phyloP scores from a whole-genome alignment of 1,140 invertebrate genomes.

The Drosophila pallidifrons region DNA sequence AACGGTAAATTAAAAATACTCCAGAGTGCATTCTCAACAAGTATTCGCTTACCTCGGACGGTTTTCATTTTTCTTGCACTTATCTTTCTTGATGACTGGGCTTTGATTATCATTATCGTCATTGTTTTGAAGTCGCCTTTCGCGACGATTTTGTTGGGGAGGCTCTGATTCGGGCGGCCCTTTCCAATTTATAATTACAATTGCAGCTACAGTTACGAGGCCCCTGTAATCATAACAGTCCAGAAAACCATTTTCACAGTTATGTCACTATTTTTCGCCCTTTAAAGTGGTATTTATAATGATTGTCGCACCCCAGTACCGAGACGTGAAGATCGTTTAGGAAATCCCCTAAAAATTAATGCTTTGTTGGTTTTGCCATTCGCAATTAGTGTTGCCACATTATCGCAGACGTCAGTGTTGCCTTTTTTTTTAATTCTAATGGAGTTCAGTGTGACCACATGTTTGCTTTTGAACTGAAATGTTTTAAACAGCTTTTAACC shows the following conservation, averaged over 20 bases:
- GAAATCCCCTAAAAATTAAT: too few relatives aligned
- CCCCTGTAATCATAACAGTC: too few relatives aligned
- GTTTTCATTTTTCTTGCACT: not conserved
- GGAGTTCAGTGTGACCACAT: not conserved
- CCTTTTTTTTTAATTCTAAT: not conserved
- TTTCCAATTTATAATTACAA: too few relatives aligned
- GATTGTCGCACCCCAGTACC: not conserved
- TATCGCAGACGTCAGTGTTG: not conserved
- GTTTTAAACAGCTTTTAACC: too few relatives aligned
- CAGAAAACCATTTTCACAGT: not conserved
- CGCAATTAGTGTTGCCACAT: constrained; percentile 7
- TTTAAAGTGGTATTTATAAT: not conserved
- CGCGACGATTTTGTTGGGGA: too few relatives aligned
- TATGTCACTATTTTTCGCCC: not conserved
- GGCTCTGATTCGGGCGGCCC: too few relatives aligned
- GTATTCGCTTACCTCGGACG: too few relatives aligned
- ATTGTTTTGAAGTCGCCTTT: too few relatives aligned
- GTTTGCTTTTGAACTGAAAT: too few relatives aligned
- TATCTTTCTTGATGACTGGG: not conserved
- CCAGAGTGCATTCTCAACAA: too few relatives aligned
- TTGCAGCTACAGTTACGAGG: too few relatives aligned
- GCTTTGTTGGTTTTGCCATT: constrained; percentile 21
- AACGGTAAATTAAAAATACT: too few relatives aligned
- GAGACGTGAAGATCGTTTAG: not conserved
- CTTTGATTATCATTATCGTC: not conserved